Conservation (phyloP, 2,797 vertebrate genomes). For the Characodon lateralis region DNA sequence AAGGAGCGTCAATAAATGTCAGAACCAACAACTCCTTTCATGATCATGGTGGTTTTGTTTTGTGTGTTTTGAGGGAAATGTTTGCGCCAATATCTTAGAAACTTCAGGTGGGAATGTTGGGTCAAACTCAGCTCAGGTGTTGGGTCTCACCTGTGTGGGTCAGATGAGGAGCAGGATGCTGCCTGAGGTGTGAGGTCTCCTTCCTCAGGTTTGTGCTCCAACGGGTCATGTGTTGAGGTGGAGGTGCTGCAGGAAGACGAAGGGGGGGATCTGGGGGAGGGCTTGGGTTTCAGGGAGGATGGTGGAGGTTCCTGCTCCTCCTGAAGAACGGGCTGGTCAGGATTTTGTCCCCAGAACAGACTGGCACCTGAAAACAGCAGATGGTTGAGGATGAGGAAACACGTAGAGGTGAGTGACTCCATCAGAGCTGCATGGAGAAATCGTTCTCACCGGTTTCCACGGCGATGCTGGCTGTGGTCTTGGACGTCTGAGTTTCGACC, state of each 20-base stretch:
- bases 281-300: neutral
- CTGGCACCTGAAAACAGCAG: slow-evolving; percentile 85
- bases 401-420: accelerated
- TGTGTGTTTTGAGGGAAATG: too few species aligned
- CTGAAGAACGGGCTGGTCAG: slow-evolving; percentile 54
- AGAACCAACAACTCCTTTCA: too few species aligned
- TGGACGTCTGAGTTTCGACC: slow-evolving; percentile 66
- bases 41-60: too few species aligned
- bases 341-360: slow-evolving; percentile 85
- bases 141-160: slow-evolving; percentile 51
- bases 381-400: neutral
- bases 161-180: slow-evolving; percentile 28
- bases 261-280: neutral
- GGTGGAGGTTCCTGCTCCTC: slow-evolving; percentile 15
- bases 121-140: neutral
- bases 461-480: slow-evolving; percentile 84
- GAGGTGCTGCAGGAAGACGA: slow-evolving; percentile 10
- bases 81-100: too few species aligned
- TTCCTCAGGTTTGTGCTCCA: slow-evolving; percentile 54
- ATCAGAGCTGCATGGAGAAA: neutral
- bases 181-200: slow-evolving; percentile 16
- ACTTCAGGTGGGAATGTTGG: too few species aligned
- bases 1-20: too few species aligned
- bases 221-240: slow-evolving; percentile 60
- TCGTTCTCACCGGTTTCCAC: slow-evolving; percentile 88